phyloP scores from a whole-genome alignment of 2,888 invertebrate species.

The Campoplex capitator region DNA sequence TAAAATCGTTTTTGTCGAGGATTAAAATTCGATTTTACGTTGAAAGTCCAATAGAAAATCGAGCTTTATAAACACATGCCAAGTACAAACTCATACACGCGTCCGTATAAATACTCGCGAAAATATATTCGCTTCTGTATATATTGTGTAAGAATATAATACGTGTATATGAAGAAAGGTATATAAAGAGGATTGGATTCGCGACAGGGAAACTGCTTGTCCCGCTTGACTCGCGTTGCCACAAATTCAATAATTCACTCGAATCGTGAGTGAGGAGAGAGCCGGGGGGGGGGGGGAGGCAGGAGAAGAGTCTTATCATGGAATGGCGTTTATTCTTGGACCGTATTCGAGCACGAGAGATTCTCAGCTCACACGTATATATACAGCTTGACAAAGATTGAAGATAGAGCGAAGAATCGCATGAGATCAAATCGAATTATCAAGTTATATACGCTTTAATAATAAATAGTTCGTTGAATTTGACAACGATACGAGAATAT shows the following conservation, averaged over 20 bases:
- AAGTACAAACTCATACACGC: background rate
- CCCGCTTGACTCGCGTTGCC: conserved; percentile 67
- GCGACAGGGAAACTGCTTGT: conserved; percentile 49
- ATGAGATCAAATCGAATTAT: conserved; percentile 51
- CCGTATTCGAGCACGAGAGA: conserved; percentile 60
- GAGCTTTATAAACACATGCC: background rate
- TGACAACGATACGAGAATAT: conserved; percentile 57
- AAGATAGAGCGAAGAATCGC: conserved; percentile 29
- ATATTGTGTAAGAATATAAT: conserved; percentile 41
- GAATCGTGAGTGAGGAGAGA: background rate
- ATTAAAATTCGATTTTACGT: background rate
- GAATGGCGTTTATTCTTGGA: conserved; percentile 74
- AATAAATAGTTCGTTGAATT: conserved; percentile 68
- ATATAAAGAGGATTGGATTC: conserved; percentile 49
- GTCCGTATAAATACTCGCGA: background rate
- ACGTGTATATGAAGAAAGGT: conserved; percentile 50
- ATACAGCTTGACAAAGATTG: conserved; percentile 14
- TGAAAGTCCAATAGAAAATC: background rate
- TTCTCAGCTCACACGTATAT: conserved; percentile 46
- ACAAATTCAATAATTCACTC: conserved; percentile 74
- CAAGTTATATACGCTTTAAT: conserved; percentile 70
- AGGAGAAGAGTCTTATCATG: conserved; percentile 57
- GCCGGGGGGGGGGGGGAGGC: background rate
- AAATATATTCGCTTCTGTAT: background rate
- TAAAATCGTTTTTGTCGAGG: too few relatives aligned